Conservation (phyloP, 2,113 vertebrate species). For the Scartelaos histophorus region DNA sequence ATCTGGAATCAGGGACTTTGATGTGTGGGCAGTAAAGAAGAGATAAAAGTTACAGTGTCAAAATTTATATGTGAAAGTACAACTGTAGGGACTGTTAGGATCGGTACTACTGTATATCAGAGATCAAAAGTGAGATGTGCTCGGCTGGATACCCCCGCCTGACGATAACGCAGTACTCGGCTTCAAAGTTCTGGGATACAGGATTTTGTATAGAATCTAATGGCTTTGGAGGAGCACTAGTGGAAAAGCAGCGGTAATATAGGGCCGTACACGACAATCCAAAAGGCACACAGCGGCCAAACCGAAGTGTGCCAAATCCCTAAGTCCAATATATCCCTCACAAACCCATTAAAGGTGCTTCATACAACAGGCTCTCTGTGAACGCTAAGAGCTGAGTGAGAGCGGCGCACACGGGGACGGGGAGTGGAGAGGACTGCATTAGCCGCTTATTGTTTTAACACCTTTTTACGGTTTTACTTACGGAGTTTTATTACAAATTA, state of each 20-base stretch:
- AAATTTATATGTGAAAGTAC: conserved; percentile 49
- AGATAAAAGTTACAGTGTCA: conserved; percentile 57
- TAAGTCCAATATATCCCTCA: conserved; percentile 66
- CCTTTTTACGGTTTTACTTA: conserved; percentile 19
- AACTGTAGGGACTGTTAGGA: conserved; percentile 53
- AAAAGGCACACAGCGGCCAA: conserved; percentile 36
- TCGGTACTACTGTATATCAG: conserved; percentile 34
- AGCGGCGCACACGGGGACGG: conserved; percentile 44
- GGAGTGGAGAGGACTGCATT: conserved; percentile 44
- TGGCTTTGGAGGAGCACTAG: conserved; percentile 72
- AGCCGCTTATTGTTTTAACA: conserved; percentile 24
- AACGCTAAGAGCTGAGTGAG: conserved; percentile 53
- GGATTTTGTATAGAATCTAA: conserved; percentile 71
- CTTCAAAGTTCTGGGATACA: conserved; percentile 67
- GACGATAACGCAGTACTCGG: conserved; percentile 63
- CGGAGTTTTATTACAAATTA: conserved; percentile 17
- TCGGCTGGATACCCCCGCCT: conserved; percentile 52
- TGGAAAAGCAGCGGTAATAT: conserved; percentile 60
- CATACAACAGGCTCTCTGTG: conserved; percentile 70
- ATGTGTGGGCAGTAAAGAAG: conserved; percentile 54
- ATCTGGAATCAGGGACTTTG: conserved; percentile 23
- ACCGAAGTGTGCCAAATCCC: conserved; percentile 59
- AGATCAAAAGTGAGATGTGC: conserved; percentile 60
- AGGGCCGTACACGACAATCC: conserved; percentile 67
- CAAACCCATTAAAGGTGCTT: conserved; percentile 70